Evolutionary conservation across 2,888 invertebrate species (phyloP), one percentile per base, ranked within the genome.

Genomic region (Oscheius sp.): DNA sequence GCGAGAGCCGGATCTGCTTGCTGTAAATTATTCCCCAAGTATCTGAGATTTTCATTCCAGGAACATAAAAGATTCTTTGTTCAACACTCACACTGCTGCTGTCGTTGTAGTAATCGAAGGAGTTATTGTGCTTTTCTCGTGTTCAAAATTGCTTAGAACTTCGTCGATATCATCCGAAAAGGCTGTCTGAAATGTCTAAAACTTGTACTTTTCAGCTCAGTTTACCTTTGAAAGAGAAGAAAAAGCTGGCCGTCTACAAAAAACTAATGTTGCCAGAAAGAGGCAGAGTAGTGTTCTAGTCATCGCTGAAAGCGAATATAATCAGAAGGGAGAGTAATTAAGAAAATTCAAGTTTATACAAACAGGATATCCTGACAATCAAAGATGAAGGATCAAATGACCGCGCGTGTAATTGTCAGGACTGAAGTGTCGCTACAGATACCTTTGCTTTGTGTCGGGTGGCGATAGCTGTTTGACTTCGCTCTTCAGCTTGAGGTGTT

Each of bases 401-500:
- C 53, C 53, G 53, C 3, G 29, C n/a, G 53, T 53, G 53, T 60
- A 37, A 60, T 60, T 60, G 37, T 60, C 37, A 60, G 60, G 53
- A 53, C 60, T 60, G 33, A 60, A 60, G 60, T 60, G 60, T 60
- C 37, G 60, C 60, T 60, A 60, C 60, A 60, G 60, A 60, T 37
- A 60, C 37, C 60, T 35, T 11, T 11, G 33, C 35, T 37, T 60
- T 60, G 60, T 60, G n/a, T 29, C 60, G 11, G 60, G 60, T 60
- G 60, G 60, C 60, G 60, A 37, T 37, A 37, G 60, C 10, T 60
- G 60, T 60, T 60, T 60, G 37, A 37, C 10, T n/a, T 35, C 11
- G 60, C 60, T 60, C 60, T 60, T 35, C 35, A 60, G 60, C 60
- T 37, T 60, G 60, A 42, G 42, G 42, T 42, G 42, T 42, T 42